Evolutionary conservation across 2,113 vertebrate genomes (phyloP).

Genomic region (Nycticryphes semicollaris): DNA sequence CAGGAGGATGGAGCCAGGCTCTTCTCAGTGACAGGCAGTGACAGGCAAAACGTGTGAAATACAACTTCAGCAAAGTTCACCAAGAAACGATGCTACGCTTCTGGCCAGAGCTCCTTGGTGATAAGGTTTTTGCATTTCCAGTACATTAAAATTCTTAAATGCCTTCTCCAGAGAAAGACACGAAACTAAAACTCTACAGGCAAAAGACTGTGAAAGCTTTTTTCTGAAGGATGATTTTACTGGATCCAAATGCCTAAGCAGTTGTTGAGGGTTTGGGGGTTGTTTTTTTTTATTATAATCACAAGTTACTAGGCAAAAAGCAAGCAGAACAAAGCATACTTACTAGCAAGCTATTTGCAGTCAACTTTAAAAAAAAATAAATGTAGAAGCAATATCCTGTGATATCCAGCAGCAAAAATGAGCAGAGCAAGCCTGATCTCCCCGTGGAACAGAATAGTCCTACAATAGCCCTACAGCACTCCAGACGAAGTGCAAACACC

Average conservation of each 20-base stretch:
- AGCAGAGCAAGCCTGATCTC: not conserved
- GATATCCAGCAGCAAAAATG: not conserved
- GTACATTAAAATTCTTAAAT: not conserved
- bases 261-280: not conserved
- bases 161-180: not conserved
- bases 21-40: no score
- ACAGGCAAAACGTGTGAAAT: not conserved
- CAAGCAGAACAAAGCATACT: not conserved
- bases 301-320: not conserved
- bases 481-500: not conserved
- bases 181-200: not conserved
- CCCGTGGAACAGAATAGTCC: not conserved
- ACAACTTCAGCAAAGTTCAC: not conserved
- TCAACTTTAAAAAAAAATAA: not conserved
- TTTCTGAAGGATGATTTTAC: not conserved
- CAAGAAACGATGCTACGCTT: not conserved
- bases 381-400: not conserved
- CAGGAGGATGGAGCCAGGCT: no score
- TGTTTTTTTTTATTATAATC: not conserved
- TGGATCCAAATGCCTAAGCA: not conserved
- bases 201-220: not conserved
- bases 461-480: not conserved
- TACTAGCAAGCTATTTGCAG: not conserved
- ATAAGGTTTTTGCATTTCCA: not conserved
- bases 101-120: not conserved